Base-by-base conservation (phyloP, 2,113 vertebrate species). In the Oxygymnocypris stewartii region DNA sequence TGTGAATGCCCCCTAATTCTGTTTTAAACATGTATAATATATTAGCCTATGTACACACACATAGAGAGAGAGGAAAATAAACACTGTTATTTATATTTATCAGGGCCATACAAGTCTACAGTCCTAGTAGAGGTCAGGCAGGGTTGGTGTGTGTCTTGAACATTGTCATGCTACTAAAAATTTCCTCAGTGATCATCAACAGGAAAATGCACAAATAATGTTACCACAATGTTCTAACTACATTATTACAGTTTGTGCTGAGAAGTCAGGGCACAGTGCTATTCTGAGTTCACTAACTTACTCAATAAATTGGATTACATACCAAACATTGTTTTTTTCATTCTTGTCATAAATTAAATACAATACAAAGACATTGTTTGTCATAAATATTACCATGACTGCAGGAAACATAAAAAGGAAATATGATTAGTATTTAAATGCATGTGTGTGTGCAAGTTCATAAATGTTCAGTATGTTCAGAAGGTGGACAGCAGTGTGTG, bases 211-310 rank as follows among this genome's bases (percentile, higher is more conserved):
- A 79, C 90, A 91, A 92, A 93, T 93, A 91, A 92, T 90, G 91
- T 93, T 75, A 90, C 88, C 91, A 88, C 91, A 89, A 92, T 90
- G 85, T 85, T 88, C 90, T 92, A 91, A 92, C 88, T 88, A 93
- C 87, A 90, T 93, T 93, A 93, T 93, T 90, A 89, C 91, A 93
- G 91, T 87, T 92, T 91, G 91, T 91, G 89, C 90, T 91, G 90
- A 83, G 71, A 31, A 74, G 79, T 83, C 74, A 44, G 23, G 59
- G 6, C 77, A 85, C 28, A 49, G 10, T 80, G 28, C 20, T 40
- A 51, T 82, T 80, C 51, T 71, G 69, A 84, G 61, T 84, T 79
- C 42, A 13, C 42, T 47, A 89, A 88, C 91, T 92, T 89, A 91
- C 88, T 86, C 4, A 16, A 20, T 82, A 88, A 93, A 93, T 92